Percentiles rank a stretch among this genome's conserved stretches.
Evolutionary conservation across 2,797 vertebrate species (phyloP).

Genomic region (Tiaroga cobitis): DNA sequence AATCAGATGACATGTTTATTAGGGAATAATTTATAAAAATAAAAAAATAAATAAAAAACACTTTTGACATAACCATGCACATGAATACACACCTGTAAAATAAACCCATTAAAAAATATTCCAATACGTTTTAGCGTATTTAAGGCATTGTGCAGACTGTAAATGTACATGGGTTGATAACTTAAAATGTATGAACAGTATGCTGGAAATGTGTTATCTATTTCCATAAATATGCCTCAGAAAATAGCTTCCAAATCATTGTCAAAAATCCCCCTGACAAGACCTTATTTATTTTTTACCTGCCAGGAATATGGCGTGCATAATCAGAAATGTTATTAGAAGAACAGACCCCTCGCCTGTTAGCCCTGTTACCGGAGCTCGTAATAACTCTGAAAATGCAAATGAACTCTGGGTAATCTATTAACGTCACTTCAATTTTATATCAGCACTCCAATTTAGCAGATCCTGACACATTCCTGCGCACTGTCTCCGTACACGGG

Average conservation of each 20-base stretch:
- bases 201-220: conserved; percentile 51
- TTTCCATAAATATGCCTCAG: conserved; percentile 71
- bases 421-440: conserved; percentile 82
- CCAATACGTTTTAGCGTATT: conserved; percentile 19
- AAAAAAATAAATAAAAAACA: no score
- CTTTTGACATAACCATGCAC: background rate
- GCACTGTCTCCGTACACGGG: conserved; percentile 64
- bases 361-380: conserved; percentile 69
- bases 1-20: background rate
- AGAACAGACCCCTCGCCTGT: conserved; percentile 67
- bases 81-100: conserved; percentile 6
- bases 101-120: conserved; percentile 13
- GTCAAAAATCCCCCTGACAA: conserved; percentile 73
- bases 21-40: background rate
- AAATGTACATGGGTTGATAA: conserved; percentile 33
- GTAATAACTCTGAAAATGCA: conserved; percentile 79
- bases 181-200: conserved; percentile 30
- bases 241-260: conserved; percentile 74
- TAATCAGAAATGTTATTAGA: conserved; percentile 82
- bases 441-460: conserved; percentile 79
- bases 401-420: conserved; percentile 81
- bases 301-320: conserved; percentile 69
- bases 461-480: conserved; percentile 75
- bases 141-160: conserved; percentile 18
- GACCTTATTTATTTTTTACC: conserved; percentile 75